Conservation (phyloP, 2,888 invertebrate species). For the Perizoma affinitatum region DNA sequence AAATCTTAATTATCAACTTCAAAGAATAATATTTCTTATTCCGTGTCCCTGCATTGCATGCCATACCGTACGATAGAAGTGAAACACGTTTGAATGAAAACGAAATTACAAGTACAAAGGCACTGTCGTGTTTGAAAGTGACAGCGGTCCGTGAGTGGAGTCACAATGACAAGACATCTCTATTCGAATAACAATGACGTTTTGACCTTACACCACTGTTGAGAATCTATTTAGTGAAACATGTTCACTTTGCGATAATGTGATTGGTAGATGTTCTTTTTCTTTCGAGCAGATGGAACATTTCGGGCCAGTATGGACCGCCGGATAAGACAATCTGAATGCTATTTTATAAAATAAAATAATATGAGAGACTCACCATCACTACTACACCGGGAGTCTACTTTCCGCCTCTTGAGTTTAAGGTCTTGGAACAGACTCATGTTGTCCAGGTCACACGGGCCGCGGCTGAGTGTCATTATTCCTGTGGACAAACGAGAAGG, state of each 20-base stretch:
- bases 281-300: constrained; percentile 16
- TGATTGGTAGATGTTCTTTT: constrained; percentile 39
- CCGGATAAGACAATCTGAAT: too few relatives aligned
- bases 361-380: constrained; percentile 88
- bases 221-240: constrained; percentile 21
- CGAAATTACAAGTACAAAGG: constrained; percentile 63
- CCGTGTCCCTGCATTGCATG: constrained; percentile 16
- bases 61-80: constrained; percentile 35
- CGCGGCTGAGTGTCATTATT: constrained; percentile 99
- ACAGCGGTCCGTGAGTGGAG: constrained; percentile 68
- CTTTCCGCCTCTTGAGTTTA: constrained; percentile 98
- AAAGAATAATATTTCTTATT: too few relatives aligned
- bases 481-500: constrained; percentile 83
- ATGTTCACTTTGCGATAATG: constrained; percentile 6
- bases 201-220: constrained; percentile 54
- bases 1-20: too few relatives aligned
- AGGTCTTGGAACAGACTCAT: constrained; percentile 99
- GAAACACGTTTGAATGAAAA: constrained; percentile 64
- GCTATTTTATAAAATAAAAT: background rate
- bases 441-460: constrained; percentile 98
- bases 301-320: too few relatives aligned
- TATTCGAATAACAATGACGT: constrained; percentile 61
- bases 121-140: constrained; percentile 69
- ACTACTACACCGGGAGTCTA: constrained; percentile 98
- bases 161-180: constrained; percentile 55